These are phyloP conservation scores for Coranthus polyacanthus DNA, from an alignment of 2,797 vertebrate species.

Conservation along the genomic window DNA sequence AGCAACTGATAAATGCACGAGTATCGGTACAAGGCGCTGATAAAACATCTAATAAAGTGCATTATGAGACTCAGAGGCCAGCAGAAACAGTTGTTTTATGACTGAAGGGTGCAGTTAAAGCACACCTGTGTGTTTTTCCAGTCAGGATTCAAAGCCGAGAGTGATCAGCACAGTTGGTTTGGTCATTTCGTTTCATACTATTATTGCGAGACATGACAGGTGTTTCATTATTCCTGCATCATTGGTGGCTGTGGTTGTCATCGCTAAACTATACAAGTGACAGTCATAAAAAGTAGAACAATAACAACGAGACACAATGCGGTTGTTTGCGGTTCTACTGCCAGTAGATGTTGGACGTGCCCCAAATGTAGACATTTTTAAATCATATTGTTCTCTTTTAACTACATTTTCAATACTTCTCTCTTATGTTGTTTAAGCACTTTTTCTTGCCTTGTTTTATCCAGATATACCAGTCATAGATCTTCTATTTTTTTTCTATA, in stretches of 20 bases:
- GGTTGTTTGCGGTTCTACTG: not conserved
- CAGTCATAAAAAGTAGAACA: slow-evolving; percentile 1
- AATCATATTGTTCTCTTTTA: too few relatives aligned
- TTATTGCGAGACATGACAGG: slow-evolving; percentile 48
- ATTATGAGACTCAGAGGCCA: slow-evolving; percentile 40
- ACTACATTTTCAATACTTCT: too few relatives aligned
- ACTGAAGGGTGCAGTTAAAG: slow-evolving; percentile 39
- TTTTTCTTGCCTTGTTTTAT: too few relatives aligned
- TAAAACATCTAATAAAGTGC: slow-evolving; percentile 45
- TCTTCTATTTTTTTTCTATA: too few relatives aligned
- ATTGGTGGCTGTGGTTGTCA: not conserved
- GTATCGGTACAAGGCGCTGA: slow-evolving; percentile 31
- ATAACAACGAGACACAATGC: not conserved
- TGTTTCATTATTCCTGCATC: slow-evolving; percentile 64
- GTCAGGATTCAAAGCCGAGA: slow-evolving; percentile 49
- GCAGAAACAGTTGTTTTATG: slow-evolving; percentile 67
- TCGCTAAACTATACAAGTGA: slow-evolving; percentile 29
- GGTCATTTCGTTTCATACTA: slow-evolving; percentile 24
- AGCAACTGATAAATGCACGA: slow-evolving; percentile 39
- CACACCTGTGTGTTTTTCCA: slow-evolving; percentile 63
- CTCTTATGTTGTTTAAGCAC: too few relatives aligned
- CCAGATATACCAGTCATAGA: too few relatives aligned
- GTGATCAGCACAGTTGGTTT: slow-evolving; percentile 17
- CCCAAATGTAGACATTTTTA: too few relatives aligned
- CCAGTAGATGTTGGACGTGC: too few relatives aligned